Conservation (phyloP, 2,888 invertebrate species). For the Meiosimyza platycephala region DNA sequence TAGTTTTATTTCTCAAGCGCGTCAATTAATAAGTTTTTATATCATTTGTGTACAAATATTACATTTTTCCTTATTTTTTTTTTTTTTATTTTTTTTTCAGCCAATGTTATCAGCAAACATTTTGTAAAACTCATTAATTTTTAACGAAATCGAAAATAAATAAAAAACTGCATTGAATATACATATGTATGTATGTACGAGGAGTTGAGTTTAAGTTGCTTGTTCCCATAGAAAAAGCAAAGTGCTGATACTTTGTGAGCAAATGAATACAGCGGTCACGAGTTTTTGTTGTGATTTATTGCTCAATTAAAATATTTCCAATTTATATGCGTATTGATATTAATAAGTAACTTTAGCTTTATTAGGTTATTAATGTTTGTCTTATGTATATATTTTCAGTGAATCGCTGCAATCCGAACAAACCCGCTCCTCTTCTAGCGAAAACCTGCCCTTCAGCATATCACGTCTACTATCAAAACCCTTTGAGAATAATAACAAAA, state of each 20-base stretch:
- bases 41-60: slow-evolving; percentile 28
- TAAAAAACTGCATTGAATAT: not conserved
- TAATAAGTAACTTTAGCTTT: not conserved
- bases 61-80: slow-evolving; percentile 17
- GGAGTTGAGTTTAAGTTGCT: too few species aligned
- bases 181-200: too few species aligned
- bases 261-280: slow-evolving; percentile 16
- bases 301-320: slow-evolving; percentile 12
- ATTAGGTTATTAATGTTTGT: not conserved
- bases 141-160: slow-evolving; percentile 29
- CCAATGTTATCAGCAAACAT: slow-evolving; percentile 36
- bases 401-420: slow-evolving; percentile 68
- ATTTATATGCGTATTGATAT: too few species aligned
- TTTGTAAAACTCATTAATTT: slow-evolving; percentile 41
- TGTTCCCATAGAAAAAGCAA: not conserved
- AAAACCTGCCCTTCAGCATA: slow-evolving; percentile 81
- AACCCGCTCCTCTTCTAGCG: slow-evolving; percentile 69
- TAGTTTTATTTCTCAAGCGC: slow-evolving; percentile 17
- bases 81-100: not conserved
- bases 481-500: slow-evolving; percentile 71
- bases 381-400: slow-evolving; percentile 52
- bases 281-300: slow-evolving; percentile 13
- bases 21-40: slow-evolving; percentile 51
- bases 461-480: slow-evolving; percentile 83
- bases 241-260: not conserved